Percentiles rank a stretch among this genome's conserved stretches.
Conservation (phyloP, 2,113 vertebrate species). For the Malaclemys terrapin region DNA sequence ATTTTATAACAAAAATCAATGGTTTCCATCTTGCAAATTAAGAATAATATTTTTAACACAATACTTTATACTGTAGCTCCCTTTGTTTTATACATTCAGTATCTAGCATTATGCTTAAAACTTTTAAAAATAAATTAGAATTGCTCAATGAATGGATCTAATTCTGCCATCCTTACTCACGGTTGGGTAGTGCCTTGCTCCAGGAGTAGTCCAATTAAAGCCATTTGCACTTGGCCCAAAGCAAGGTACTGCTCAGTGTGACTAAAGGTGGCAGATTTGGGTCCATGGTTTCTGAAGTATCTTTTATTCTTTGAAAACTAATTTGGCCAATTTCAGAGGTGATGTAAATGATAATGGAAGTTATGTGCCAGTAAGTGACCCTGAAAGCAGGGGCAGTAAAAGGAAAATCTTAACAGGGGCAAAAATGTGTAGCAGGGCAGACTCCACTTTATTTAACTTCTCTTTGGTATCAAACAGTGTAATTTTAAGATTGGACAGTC, state of each 20-base stretch:
- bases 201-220: not conserved
- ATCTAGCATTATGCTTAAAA: not conserved
- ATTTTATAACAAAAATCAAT: slow-evolving; percentile 49
- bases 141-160: not conserved
- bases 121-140: not conserved
- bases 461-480: not conserved
- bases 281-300: not conserved
- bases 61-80: not conserved
- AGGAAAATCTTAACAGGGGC: not conserved
- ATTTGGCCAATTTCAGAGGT: not conserved
- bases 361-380: slow-evolving; percentile 4
- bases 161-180: not conserved
- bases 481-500: not conserved
- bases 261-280: not conserved
- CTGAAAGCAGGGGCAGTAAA: slow-evolving; percentile 26
- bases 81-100: slow-evolving; percentile 37
- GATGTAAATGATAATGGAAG: not conserved
- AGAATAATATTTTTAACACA: not conserved
- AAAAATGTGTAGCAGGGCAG: not conserved
- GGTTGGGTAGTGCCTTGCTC: not conserved
- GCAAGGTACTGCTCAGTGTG: not conserved
- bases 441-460: not conserved
- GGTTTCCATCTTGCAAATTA: slow-evolving; percentile 49
- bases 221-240: not conserved
- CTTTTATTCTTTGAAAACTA: not conserved